Base-by-base conservation (phyloP, 2,113 vertebrate species). In the Thinocorus orbignyianus region DNA sequence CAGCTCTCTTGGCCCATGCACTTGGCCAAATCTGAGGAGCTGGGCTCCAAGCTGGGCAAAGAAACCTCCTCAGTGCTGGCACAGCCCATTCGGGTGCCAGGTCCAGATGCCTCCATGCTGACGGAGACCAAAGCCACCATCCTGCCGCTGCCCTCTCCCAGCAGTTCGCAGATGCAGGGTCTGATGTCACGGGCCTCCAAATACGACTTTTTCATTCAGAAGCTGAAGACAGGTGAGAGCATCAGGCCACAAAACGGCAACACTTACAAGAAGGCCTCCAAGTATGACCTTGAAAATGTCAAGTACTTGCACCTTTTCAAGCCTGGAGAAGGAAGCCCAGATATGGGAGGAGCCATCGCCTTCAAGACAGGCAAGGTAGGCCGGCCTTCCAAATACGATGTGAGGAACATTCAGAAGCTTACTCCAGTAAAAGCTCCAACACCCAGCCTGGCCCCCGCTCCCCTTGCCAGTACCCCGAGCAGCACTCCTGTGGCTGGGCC, bases 321-420 rank as follows among this genome's bases (percentile, higher is more conserved):
- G 92, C 99, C 99, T 0, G 99, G 99, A 5, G 99, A 99, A 96
- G 99, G 99, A 55, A 99, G 97, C 98, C 99, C 98, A 0, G 99
- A 99, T 96, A 99, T 99, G 99, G 99, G 99, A 18, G 99, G 99
- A 17, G 99, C 99, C 96, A 99, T 99, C 1, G 99, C 99, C 93
- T 99, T 99, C 98, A 99, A 99, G 98, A 99, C 99, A 3, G 99
- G 99, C 91, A 99, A 99, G 96, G 99, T 99, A 58, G 99, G 99
- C 44, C 99, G 99, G 17, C 99, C 99, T n/a, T 99, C 99, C 86
- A 99, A 99, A 96, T 99, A 99, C 3, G 99, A 99, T 44, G 97
- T 99, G 85, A 98, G 98, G 95, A 99, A 99, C 98, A 98, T 99
- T 95, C 99, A 99, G 98, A 99, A 99, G 98, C 98, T 99, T 4